Percentiles rank a stretch among this genome's conserved stretches.
Evolutionary conservation across 2,888 invertebrate species (phyloP).

Genomic region (Gryllus longicercus): DNA sequence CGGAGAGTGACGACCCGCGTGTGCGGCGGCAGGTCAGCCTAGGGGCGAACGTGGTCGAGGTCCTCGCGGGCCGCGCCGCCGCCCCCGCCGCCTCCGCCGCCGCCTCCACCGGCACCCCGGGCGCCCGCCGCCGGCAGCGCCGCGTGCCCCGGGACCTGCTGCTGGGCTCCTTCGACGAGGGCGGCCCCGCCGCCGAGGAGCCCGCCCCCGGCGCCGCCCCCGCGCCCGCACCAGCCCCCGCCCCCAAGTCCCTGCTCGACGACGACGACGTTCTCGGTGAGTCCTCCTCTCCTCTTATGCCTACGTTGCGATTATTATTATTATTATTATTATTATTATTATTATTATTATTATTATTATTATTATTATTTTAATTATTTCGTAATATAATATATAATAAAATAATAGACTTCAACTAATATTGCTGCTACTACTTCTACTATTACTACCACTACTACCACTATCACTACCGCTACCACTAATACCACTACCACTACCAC

Average conservation of each 20-base stretch:
- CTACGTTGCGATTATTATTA: no score
- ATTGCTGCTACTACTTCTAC: no score
- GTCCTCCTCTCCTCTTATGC: neutral
- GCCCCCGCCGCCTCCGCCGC: neutral
- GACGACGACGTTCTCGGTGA: slow-evolving; percentile 40
- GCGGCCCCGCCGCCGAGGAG: neutral
- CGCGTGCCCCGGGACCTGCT: slow-evolving; percentile 26
- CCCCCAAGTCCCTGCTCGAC: slow-evolving; percentile 37
- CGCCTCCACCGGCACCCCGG: neutral
- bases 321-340: no score
- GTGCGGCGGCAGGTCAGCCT: slow-evolving; percentile 42
- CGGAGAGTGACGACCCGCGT: no score
- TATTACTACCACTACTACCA: no score
- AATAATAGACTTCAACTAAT: no score
- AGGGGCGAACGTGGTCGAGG: slow-evolving; percentile 80
- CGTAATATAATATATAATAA: no score
- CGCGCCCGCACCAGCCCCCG: neutral
- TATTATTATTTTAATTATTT: no score
- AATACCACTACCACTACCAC: no score
- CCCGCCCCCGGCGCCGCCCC: neutral
- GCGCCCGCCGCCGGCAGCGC: neutral
- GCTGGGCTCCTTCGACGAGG: slow-evolving; percentile 32
- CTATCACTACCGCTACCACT: no score
- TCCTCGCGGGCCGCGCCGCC: slow-evolving; percentile 64
- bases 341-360: rapidly evolving